Evolutionary conservation across 2,888 invertebrate genomes (phyloP), one percentile per base, ranked within the genome.

Genomic region (Eilema depressum): DNA sequence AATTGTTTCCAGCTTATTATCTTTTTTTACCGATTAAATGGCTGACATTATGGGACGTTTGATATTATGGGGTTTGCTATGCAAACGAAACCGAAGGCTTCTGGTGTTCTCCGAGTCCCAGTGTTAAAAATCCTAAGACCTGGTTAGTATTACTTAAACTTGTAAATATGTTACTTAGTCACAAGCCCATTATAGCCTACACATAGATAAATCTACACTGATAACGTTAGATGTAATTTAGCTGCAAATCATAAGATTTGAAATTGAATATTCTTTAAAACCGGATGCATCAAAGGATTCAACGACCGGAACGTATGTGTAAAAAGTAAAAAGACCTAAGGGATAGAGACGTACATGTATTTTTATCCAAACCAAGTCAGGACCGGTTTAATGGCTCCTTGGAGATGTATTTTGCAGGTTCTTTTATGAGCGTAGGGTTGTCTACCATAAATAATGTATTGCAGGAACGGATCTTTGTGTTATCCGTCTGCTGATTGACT

Each of bases 301-400:
- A 74, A 63, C 53, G 63, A 71, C 63, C 61, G 69, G 56, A 74
- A 74, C 68, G 28, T 56, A 63, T 63, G 68, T 33, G 26, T 25
- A 66, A 61, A 47, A 71, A 71, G 56, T 77, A 80, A 78, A 75
- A 76, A 67, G 64, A 14, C 64, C 63, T 61, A 33, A 66, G 76
- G 30, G 25, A 47, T 28, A 33, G 53, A 62, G 62, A 14, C 60
- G 26, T n/a, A 37, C 41, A 2, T 41, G 57, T 81, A 81, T 80
- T 81, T 82, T 82, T 80, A 80, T 68, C 66, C 78, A 70, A 71
- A 70, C 66, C 41, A 47, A 65, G 70, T 47, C n/a, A 26, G 30
- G 70, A 82, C 81, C 75, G 80, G 81, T 81, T 80, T 30, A 25
- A 37, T 71, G 65, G 28, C 70, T 71, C 76, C 74, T 75, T 72